Percentiles rank a stretch among this genome's conserved stretches.
Conservation (phyloP, 2,113 vertebrate genomes). For the Mugil cephalus region DNA sequence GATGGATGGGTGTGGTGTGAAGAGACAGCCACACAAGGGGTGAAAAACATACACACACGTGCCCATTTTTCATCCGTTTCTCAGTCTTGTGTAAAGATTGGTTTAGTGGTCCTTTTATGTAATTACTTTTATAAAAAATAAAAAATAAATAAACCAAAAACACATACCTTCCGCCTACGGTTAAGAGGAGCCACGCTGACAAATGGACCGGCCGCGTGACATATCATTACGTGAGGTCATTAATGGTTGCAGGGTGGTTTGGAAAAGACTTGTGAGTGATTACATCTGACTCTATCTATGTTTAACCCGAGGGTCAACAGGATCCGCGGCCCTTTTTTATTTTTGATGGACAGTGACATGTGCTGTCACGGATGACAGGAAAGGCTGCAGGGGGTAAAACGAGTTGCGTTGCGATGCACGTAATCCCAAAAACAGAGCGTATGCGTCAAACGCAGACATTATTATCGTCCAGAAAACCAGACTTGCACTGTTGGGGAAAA, state of each 20-base stretch:
- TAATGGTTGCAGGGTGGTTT: conserved; percentile 49
- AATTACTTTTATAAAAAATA: conserved; percentile 17
- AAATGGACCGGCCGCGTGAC: conserved; percentile 46
- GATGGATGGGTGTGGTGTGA: conserved; percentile 78
- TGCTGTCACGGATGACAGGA: conserved; percentile 40
- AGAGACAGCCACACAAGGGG: conserved; percentile 56
- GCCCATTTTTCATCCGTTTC: conserved; percentile 16
- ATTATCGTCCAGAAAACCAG: conserved; percentile 1
- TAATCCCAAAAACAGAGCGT: conserved; percentile 7
- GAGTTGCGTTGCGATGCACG: background rate
- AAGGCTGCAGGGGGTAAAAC: background rate
- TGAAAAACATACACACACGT: conserved; percentile 32
- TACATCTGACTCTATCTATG: conserved; percentile 52
- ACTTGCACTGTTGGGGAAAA: conserved; percentile 6
- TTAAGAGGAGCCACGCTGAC: conserved; percentile 32
- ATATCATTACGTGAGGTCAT: conserved; percentile 45
- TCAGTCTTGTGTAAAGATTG: conserved; percentile 26
- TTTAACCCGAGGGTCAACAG: conserved; percentile 60
- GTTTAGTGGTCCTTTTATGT: conserved; percentile 44
- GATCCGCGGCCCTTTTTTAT: conserved; percentile 31
- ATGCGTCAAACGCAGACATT: conserved; percentile 20
- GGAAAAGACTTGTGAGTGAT: conserved; percentile 32
- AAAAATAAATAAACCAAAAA: too few species aligned
- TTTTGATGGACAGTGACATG: conserved; percentile 59
- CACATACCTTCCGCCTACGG: too few species aligned